phyloP scores from a whole-genome alignment of 37 sponge, comb jelly and placozoan genomes.

The Chondrilla cf. caribensis region DNA sequence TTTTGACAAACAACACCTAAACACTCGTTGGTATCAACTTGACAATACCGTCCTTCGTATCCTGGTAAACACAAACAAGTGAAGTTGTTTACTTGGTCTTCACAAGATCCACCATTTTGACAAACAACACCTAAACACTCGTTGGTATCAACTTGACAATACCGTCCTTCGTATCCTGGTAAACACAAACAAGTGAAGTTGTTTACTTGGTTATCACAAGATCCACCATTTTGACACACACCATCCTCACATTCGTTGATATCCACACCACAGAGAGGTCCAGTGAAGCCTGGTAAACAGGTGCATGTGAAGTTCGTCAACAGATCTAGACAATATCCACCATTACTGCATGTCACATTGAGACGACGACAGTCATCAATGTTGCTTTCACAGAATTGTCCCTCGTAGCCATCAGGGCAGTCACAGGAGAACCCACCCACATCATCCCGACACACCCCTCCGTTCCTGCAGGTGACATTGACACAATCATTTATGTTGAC shows the following conservation, averaged over 20 bases:
- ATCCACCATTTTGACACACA: conserved; percentile 55
- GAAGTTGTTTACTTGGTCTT: conserved; percentile 24
- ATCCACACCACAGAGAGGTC: conserved; percentile 42
- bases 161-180: conserved; percentile 39
- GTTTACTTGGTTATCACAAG: too few relatives aligned
- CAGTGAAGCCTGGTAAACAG: conserved; percentile 66
- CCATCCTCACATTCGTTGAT: conserved; percentile 55
- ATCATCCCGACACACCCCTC: conserved; percentile 29
- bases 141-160: conserved; percentile 37
- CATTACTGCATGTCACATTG: conserved; percentile 40
- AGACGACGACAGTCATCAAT: conserved; percentile 49
- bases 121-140: conserved; percentile 17
- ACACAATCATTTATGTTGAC: conserved; percentile 6
- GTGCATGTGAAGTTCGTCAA: conserved; percentile 35
- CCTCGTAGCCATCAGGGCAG: conserved; percentile 58
- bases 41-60: conserved; percentile 53
- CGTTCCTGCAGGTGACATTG: not conserved
- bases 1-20: conserved; percentile 26
- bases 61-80: conserved; percentile 48
- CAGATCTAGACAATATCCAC: conserved; percentile 40
- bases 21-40: conserved; percentile 20
- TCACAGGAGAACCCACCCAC: conserved; percentile 30
- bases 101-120: conserved; percentile 60
- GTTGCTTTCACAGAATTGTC: conserved; percentile 45
- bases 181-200: conserved; percentile 54